Evolutionary conservation across 2,113 vertebrate genomes (phyloP).

Genomic region (Trochalopteron elliotii): DNA sequence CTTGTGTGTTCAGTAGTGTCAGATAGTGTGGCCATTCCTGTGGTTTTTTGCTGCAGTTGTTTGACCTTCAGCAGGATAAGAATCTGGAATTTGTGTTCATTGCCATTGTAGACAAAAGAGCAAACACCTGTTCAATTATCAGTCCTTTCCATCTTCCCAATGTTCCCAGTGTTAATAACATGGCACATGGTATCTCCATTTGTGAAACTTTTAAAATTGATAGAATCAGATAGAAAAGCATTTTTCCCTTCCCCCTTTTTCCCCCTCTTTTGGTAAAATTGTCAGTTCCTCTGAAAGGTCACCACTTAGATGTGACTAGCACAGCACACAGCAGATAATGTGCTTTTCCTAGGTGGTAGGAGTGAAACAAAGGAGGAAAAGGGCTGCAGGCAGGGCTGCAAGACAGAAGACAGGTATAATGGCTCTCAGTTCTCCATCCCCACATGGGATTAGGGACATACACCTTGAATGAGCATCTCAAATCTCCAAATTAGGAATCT

Average conservation of each 20-base stretch:
- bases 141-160: neutral
- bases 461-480: neutral
- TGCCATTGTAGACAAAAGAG: neutral
- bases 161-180: neutral
- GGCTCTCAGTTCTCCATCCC: neutral
- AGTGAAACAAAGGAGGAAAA: neutral
- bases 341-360: neutral
- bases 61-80: neutral
- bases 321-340: neutral
- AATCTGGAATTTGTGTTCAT: neutral
- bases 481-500: neutral
- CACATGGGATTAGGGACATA: neutral
- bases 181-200: neutral
- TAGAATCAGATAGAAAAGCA: neutral
- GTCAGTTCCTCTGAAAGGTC: constrained; percentile 7
- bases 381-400: neutral
- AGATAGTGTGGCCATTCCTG: neutral
- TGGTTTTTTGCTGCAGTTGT: neutral
- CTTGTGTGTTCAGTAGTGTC: neutral
- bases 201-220: neutral
- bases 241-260: neutral
- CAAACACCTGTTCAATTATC: neutral
- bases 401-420: neutral
- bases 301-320: neutral
- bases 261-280: neutral